A percentile compares a stretch with the other conserved stretches of the same genome.
phyloP scores from a whole-genome alignment of 1,140 invertebrate genomes.

The Drosophila hydei region DNA sequence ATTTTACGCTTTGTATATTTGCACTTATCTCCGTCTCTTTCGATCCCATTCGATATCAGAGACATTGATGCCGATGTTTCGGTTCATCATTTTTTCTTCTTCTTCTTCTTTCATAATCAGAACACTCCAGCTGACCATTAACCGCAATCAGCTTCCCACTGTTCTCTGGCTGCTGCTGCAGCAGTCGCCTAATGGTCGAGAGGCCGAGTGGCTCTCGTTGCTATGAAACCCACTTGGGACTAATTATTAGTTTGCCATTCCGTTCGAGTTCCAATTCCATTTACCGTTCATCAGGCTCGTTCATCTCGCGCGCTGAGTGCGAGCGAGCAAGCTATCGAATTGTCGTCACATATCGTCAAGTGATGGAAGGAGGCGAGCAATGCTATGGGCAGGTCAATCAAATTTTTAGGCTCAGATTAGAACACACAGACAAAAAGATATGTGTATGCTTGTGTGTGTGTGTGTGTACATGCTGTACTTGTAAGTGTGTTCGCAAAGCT shows the following conservation, averaged over 20 bases:
- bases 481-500: background rate
- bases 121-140: slow-evolving; percentile 43
- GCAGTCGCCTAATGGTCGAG: slow-evolving; percentile 29
- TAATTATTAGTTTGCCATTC: slow-evolving; percentile 72
- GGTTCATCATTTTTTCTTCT: background rate
- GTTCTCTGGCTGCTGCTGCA: background rate
- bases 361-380: background rate
- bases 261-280: slow-evolving; percentile 28
- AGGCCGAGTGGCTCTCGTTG: slow-evolving; percentile 49
- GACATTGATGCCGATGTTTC: slow-evolving; percentile 15
- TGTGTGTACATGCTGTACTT: background rate
- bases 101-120: slow-evolving; percentile 35
- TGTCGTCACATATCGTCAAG: slow-evolving; percentile 48
- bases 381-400: slow-evolving; percentile 54
- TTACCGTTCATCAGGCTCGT: slow-evolving; percentile 25
- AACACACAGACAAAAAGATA: slow-evolving; percentile 32
- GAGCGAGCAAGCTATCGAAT: slow-evolving; percentile 6
- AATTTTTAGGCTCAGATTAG: slow-evolving; percentile 73
- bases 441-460: too few species aligned
- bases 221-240: slow-evolving; percentile 70
- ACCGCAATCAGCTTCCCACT: slow-evolving; percentile 23
- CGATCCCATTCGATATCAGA: background rate
- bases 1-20: background rate
- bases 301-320: too few species aligned
- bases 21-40: background rate